A percentile compares a stretch with the other conserved stretches of the same genome.
Conservation (phyloP, 2,113 vertebrate genomes). For the Craseonycteris thonglongyai region DNA sequence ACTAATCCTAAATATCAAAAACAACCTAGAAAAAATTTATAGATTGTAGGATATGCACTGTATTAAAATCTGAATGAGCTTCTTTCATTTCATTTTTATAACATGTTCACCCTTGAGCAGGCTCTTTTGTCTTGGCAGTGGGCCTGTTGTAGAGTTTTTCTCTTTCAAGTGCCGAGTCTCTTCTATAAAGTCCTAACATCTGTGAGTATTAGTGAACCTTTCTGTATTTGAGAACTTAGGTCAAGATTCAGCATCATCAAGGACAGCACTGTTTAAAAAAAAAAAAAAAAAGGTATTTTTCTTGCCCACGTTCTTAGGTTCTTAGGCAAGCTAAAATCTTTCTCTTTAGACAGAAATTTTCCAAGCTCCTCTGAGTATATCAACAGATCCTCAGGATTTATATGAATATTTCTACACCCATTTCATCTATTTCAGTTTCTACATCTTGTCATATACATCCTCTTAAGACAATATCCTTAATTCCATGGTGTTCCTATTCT, state of each 20-base stretch:
- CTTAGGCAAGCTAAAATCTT: neutral
- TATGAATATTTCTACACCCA: neutral
- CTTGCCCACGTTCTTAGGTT: neutral
- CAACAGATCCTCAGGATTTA: neutral
- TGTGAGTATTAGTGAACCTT: neutral
- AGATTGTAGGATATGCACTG: neutral
- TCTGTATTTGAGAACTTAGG: neutral
- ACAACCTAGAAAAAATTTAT: neutral
- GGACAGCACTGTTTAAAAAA: neutral
- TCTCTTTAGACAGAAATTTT: neutral
- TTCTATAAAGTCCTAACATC: neutral
- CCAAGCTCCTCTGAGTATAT: neutral
- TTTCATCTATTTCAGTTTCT: neutral
- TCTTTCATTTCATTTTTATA: neutral
- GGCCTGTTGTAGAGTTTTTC: neutral
- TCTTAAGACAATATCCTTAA: neutral
- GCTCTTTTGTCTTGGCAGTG: neutral
- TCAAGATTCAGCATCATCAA: neutral
- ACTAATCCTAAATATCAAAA: neutral
- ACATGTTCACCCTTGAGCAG: neutral
- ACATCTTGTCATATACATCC: neutral
- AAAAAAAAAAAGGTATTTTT: neutral
- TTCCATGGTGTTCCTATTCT: neutral
- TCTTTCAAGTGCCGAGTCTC: neutral
- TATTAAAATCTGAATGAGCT: neutral